Base-by-base conservation (phyloP, 2,888 invertebrate genomes). In the Melitaea athalia region DNA sequence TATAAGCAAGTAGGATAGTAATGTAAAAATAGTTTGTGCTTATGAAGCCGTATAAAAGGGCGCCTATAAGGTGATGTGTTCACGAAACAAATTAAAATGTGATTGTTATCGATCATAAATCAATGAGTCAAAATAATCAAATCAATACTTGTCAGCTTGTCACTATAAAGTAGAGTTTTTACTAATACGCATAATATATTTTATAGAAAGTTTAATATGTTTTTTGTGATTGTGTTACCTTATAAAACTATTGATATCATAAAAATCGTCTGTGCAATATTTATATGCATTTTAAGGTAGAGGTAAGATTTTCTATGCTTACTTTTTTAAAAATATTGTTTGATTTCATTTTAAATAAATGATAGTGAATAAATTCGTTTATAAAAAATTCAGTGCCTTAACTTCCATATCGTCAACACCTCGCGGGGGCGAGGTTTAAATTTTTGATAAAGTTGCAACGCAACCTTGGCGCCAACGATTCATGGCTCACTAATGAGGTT, bases 391-490 rank as follows among this genome's bases (percentile, higher is more conserved):
- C 38, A 33, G 8, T 38, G 38, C 50, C 17, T 50, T 15, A 50
- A 50, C 15, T 57, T 38, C 57, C 57, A 38, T 57, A 45, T 49
- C 49, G 33, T 67, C 57, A 49, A 57, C 33, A 69, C 64, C 63
- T 78, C 78, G 74, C 78, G 77, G 76, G 67, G 60, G 81, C 59
- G 67, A 72, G 67, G 67, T 66, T 65, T 78, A 73, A 75, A 79
- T 79, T 75, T 78, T 77, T 78, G 71, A 78, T 75, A 72, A 68
- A 73, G 68, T 68, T 69, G 73, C 72, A 77, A 81, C 75, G 67
- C 79, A 82, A 79, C 84, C 82, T 85, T 82, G 82, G 76, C 75
- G 74, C 72, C 5, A 69, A 69, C 75, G 70, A 71, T 79, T 79
- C 76, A 77, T 81, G 71, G 77, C 77, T 77, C 78, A 78, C 76